Evolutionary conservation across 2,113 vertebrate species (phyloP).

Genomic region (Chascanopsetta lugubris): DNA sequence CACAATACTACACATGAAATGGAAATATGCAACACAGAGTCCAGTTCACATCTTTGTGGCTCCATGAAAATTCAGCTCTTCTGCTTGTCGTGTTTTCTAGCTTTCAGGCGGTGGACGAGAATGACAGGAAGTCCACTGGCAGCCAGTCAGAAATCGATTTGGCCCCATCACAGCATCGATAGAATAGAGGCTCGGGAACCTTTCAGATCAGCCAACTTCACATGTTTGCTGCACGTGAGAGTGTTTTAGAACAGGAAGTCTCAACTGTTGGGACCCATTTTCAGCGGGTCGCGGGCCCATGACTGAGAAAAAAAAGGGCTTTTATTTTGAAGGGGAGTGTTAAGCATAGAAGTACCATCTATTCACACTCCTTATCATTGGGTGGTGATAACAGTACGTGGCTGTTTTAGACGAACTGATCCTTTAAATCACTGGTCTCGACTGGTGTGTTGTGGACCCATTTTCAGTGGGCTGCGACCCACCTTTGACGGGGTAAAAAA

Average conservation of each 20-base stretch:
- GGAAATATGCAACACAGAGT: constrained; percentile 37
- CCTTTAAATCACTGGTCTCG: too few species aligned
- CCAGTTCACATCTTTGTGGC: constrained; percentile 18
- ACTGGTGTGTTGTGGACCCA: too few species aligned
- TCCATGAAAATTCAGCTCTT: constrained; percentile 42
- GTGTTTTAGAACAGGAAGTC: neutral
- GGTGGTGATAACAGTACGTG: too few species aligned
- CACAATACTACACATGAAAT: constrained; percentile 15
- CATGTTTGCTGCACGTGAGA: constrained; percentile 9
- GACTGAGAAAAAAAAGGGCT: too few species aligned
- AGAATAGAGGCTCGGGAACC: constrained; percentile 42
- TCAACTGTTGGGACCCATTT: neutral
- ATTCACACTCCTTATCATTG: too few species aligned
- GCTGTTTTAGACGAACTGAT: too few species aligned
- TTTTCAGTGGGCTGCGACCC: too few species aligned
- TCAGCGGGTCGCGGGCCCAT: too few species aligned
- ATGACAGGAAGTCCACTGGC: constrained; percentile 63
- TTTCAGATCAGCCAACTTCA: constrained; percentile 39
- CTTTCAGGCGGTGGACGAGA: constrained; percentile 41
- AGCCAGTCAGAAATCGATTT: constrained; percentile 70
- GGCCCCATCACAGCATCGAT: constrained; percentile 61
- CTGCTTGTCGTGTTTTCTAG: constrained; percentile 47
- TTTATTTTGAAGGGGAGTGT: too few species aligned
- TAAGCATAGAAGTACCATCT: too few species aligned
- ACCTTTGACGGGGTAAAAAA: too few species aligned